These are phyloP conservation scores for Pomatostomus ruficeps DNA, from an alignment of 2,113 vertebrate genomes.

Conservation along the genomic window DNA sequence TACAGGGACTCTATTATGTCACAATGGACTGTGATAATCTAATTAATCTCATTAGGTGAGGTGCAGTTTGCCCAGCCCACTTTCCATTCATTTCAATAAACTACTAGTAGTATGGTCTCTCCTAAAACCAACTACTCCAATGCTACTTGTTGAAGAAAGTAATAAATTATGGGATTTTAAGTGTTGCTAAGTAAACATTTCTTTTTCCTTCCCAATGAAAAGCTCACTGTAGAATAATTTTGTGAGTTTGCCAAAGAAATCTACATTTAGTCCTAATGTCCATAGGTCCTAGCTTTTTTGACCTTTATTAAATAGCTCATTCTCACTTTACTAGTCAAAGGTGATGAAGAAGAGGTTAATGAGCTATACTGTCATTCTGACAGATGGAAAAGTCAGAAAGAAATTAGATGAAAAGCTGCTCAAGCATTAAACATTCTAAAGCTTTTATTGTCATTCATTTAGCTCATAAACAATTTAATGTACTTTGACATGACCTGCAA, in stretches of 20 bases:
- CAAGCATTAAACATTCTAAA: constrained; percentile 16
- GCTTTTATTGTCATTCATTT: constrained; percentile 58
- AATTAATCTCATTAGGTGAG: not conserved
- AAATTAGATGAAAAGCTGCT: constrained; percentile 45
- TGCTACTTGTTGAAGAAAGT: not conserved
- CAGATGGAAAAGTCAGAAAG: constrained; percentile 1
- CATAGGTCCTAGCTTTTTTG: not conserved
- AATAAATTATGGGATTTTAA: not conserved
- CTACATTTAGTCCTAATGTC: not conserved
- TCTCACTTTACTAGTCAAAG: not conserved
- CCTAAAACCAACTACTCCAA: not conserved
- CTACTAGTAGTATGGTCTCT: rapidly evolving
- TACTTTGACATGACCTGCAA: constrained; percentile 22
- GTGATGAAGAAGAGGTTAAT: not conserved
- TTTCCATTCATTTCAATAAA: not conserved
- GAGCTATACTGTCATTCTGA: not conserved
- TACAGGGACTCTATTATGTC: not conserved
- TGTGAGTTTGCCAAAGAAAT: not conserved
- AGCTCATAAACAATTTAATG: constrained; percentile 54
- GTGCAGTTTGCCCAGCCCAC: not conserved
- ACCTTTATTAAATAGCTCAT: not conserved
- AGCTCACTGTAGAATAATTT: not conserved
- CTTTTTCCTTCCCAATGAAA: not conserved
- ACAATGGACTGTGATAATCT: not conserved
- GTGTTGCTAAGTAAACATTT: not conserved